Evolutionary conservation across 2,797 vertebrate species (phyloP).

Genomic region (Myiotriccus ornatus): DNA sequence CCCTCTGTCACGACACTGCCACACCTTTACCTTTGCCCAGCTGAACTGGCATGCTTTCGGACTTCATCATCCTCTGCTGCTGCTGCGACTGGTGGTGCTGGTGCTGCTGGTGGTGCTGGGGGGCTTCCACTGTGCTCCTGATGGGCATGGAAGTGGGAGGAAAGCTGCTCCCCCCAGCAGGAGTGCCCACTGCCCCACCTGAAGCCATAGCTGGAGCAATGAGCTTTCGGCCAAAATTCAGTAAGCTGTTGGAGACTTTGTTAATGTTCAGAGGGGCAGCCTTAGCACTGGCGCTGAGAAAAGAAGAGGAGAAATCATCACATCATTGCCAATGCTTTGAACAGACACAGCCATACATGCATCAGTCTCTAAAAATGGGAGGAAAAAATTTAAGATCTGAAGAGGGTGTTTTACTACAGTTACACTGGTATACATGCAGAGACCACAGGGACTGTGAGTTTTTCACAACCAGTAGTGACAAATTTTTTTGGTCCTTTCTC

Average conservation of each 20-base stretch:
- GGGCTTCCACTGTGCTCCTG: constrained; percentile 42
- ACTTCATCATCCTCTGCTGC: constrained; percentile 91
- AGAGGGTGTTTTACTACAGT: neutral
- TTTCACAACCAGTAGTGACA: neutral
- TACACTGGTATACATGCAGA: neutral
- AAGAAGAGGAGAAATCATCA: neutral
- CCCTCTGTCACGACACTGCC: accelerated
- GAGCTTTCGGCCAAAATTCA: constrained; percentile 94
- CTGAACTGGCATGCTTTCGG: constrained; percentile 96
- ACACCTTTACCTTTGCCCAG: constrained; percentile 88
- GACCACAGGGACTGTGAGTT: neutral
- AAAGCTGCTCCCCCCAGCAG: constrained; percentile 71
- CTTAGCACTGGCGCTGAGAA: constrained; percentile 77
- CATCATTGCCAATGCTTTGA: neutral
- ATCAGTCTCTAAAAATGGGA: neutral
- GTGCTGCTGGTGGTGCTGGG: constrained; percentile 21
- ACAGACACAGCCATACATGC: neutral
- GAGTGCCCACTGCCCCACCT: constrained; percentile 66
- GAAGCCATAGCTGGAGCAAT: constrained; percentile 88
- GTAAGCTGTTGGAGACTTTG: constrained; percentile 94
- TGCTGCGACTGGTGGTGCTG: constrained; percentile 76
- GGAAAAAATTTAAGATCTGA: neutral
- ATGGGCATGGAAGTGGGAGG: neutral
- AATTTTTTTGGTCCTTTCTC: neutral
- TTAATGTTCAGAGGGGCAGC: constrained; percentile 91